Evolutionary conservation across 2,797 vertebrate genomes (phyloP), one percentile per base, ranked within the genome.

Genomic region (Aplochiton taeniatus): DNA sequence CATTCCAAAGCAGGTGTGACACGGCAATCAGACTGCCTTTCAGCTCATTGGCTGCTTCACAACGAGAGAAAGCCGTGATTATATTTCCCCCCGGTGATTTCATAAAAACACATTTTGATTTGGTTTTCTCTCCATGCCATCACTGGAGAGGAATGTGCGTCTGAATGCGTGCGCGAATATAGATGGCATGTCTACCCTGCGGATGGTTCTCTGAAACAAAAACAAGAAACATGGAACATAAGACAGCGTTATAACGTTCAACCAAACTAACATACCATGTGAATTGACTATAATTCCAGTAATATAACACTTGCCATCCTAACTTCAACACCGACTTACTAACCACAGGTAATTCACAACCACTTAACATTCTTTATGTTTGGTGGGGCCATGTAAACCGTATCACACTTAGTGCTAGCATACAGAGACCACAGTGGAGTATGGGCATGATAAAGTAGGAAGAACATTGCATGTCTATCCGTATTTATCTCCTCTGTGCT

Each of bases 1-100:
- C 49, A 75, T 76, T 84, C 85, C 72, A 80, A 85, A 91, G 88
- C 92, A 92, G 90, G 90, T 92, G 90, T 90, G 84, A 86, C 79
- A 74, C 72, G 58, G 62, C 54, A 58, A 83, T 89, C 81, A 79
- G 66, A 79, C 74, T 79, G 71, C 81, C 65, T 69, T 83, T 82
- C 77, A 73, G 63, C 67, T 68, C 67, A 57, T 75, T 71, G 64
- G 61, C 60, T 61, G 70, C 68, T 75, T 56, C 73, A 70, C 74
- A 74, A 70, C 50, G 45, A 63, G 68, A 74, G 73, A 74, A 81
- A 81, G 78, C 73, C 59, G 43, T 62, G 68, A 74, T 72, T 43
- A 31, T 65, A 82, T 75, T 77, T 66, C 66, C 56, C 66, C 56
- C 58, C 46, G 66, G 49, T 69, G 69, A 80, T 75, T 81, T 84